Evolutionary conservation across 92 coral and sea anemone species (phyloP), one percentile per base, ranked within the genome.

Genomic region (Bergia sp.): DNA sequence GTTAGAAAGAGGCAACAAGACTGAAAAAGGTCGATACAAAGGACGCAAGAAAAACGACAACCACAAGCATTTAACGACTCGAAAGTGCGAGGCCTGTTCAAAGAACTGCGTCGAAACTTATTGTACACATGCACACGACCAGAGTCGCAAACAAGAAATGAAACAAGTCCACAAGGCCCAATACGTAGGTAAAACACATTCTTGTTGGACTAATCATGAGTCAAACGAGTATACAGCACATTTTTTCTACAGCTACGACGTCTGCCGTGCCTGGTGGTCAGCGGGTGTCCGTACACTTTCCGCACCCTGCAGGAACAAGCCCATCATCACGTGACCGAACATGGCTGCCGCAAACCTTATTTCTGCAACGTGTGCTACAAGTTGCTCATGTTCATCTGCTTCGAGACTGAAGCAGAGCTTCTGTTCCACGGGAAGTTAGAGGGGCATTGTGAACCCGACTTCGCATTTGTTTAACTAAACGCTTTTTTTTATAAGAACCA

Each of bases 401-500:
- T 95, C 72, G 98, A 95, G 45, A 93, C 79, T 40, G 98, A 95
- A 85, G 90, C 76, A n/a, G 98, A 95, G 89, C 89, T 95, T 73
- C 85, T 95, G 73, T 88, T 86, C 23, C 98, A 95, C 77, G 98
- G 98, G 38, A 92, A 94, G 10, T 87, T 95, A 7, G 95, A 90
- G 45, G 96, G 98, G 5, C 98, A 95, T 47, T 95, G 98, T 73
- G 98, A 95, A 61, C 93, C 98, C 4, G 98, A 95, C n/a, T 95
- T 95, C 43, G 90, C 93, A n/a, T 95, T 95, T 87, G 92, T 90
- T 40, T 93, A 67, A 77, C 3, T 3, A 36, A 3, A 72, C 4
- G 2, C 16, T 12, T 3, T 36, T 15, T 29, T 29, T 29, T 29
- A 29, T 29, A 29, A 29, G 16, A 1, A 8, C 74, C 38, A 11